These are phyloP conservation scores for Patiria pectinifera DNA, from an alignment of 53 echinoderm and acorn worm species.

Conservation along the genomic window DNA sequence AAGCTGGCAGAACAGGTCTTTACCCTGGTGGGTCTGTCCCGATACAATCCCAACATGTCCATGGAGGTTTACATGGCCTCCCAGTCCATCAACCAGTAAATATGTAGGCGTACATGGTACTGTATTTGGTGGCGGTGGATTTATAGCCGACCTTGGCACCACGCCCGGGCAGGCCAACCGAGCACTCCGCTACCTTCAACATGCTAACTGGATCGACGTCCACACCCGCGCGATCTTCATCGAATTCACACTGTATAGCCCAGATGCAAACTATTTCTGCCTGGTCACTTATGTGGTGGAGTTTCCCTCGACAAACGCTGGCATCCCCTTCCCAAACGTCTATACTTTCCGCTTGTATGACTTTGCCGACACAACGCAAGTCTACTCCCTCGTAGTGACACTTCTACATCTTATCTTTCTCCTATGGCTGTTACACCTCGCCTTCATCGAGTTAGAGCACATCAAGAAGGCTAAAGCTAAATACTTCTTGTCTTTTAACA, in stretches of 20 bases:
- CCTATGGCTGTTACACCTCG: constrained; percentile 34
- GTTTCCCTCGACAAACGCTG: constrained; percentile 61
- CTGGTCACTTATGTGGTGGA: constrained; percentile 70
- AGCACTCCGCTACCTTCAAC: constrained; percentile 37
- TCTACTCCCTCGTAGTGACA: constrained; percentile 40
- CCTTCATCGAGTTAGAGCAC: constrained; percentile 41
- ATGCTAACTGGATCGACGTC: constrained; percentile 61
- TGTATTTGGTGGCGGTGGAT: constrained; percentile 62
- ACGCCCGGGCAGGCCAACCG: constrained; percentile 15
- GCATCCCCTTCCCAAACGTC: constrained; percentile 1
- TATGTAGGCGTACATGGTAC: constrained; percentile 12
- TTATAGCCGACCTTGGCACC: constrained; percentile 62
- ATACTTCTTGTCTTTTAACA: constrained; percentile 33
- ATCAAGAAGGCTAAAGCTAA: constrained; percentile 31
- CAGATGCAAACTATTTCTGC: constrained; percentile 72
- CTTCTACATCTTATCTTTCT: constrained; percentile 32
- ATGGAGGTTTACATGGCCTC: not conserved
- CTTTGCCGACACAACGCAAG: constrained; percentile 31
- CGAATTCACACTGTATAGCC: constrained; percentile 73
- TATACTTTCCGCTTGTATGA: constrained; percentile 74
- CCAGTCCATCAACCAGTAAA: not conserved
- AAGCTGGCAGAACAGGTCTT: constrained; percentile 11
- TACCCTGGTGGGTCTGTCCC: not conserved
- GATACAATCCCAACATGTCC: not conserved
- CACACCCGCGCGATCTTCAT: constrained; percentile 64